phyloP scores from a whole-genome alignment of 2,113 vertebrate genomes.

The Triplophysa tibetana region DNA sequence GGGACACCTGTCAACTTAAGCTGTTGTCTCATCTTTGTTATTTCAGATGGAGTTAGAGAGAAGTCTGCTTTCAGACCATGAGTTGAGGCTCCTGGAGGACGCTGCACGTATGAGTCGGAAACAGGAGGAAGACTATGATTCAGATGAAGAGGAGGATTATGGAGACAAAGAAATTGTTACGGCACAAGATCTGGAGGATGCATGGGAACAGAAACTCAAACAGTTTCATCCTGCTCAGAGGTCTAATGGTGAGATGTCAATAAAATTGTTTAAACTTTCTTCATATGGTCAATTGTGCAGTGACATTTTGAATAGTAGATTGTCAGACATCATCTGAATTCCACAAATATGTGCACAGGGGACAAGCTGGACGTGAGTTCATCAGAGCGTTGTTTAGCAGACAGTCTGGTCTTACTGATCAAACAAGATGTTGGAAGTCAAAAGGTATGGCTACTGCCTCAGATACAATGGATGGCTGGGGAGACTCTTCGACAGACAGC shows the following conservation, averaged over 20 bases:
- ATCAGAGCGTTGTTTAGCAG: conserved; percentile 78
- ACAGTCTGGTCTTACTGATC: conserved; percentile 83
- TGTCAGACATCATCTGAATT: not conserved
- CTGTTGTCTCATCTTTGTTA: not conserved
- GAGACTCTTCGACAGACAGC: conserved; percentile 88
- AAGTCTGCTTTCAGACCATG: conserved; percentile 87
- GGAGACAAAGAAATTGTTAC: conserved; percentile 71
- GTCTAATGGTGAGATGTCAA: conserved; percentile 73
- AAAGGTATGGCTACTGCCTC: conserved; percentile 89
- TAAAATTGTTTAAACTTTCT: not conserved
- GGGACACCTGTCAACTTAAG: too few relatives aligned
- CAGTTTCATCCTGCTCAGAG: conserved; percentile 72
- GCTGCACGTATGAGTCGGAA: conserved; percentile 73
- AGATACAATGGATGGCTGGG: conserved; percentile 84
- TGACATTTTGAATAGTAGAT: not conserved
- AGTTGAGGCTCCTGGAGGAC: conserved; percentile 82
- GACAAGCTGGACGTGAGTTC: conserved; percentile 75
- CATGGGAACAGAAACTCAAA: conserved; percentile 88
- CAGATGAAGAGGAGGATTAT: conserved; percentile 72
- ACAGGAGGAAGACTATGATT: conserved; percentile 72
- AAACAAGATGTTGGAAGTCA: conserved; percentile 80
- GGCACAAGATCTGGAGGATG: conserved; percentile 86
- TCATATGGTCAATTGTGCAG: too few relatives aligned
- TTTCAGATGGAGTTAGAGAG: conserved; percentile 86
- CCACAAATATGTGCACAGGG: conserved; percentile 64